Conservation (phyloP, 2,797 vertebrate genomes). For the Lutjanus argentimaculatus region DNA sequence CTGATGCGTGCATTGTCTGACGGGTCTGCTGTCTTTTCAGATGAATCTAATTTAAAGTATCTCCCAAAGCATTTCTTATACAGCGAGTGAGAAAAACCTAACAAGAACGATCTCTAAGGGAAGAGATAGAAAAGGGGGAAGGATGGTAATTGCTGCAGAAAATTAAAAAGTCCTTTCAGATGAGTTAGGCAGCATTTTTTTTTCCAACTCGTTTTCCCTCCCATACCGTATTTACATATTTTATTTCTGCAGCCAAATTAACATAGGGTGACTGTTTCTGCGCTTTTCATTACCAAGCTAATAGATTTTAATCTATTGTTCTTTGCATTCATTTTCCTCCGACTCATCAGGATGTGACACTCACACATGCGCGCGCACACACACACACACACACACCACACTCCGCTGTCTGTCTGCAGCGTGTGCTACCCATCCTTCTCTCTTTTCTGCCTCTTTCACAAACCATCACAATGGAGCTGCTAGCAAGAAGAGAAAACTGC, state of each 20-base stretch:
- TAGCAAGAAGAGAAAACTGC: conserved; percentile 81
- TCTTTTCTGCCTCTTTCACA: conserved; percentile 65
- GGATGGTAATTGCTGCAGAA: conserved; percentile 60
- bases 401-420: conserved; percentile 50
- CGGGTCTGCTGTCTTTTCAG: conserved; percentile 15
- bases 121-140: conserved; percentile 43
- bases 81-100: conserved; percentile 32
- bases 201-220: conserved; percentile 33
- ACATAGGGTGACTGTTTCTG: conserved; percentile 64
- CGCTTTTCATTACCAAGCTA: conserved; percentile 75
- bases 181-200: conserved; percentile 54
- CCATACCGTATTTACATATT: conserved; percentile 73
- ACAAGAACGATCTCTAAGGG: conserved; percentile 48
- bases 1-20: conserved; percentile 9
- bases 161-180: conserved; percentile 68
- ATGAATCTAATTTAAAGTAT: conserved; percentile 48
- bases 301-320: conserved; percentile 83
- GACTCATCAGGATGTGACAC: conserved; percentile 70
- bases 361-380: conserved; percentile 22
- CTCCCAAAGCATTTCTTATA: conserved; percentile 45
- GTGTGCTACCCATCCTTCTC: conserved; percentile 48
- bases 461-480: conserved; percentile 75
- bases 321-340: conserved; percentile 78
- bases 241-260: conserved; percentile 76
- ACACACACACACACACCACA: conserved; percentile 21